Percentiles rank a stretch among this genome's conserved stretches.
Conservation (phyloP, 2,113 vertebrate genomes). For the Erpornis zantholeuca region DNA sequence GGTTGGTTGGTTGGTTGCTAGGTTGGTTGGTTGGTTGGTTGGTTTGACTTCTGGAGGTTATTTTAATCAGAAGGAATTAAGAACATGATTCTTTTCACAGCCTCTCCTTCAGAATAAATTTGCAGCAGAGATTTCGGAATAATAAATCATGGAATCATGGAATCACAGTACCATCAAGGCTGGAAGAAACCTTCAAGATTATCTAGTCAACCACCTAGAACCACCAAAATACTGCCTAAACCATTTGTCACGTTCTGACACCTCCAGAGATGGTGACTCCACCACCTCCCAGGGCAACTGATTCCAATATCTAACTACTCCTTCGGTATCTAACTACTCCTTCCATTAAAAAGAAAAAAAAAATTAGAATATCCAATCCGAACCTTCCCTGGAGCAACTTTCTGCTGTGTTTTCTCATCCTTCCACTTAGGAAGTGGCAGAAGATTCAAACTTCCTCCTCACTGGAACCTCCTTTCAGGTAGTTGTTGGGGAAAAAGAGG, state of each 20-base stretch:
- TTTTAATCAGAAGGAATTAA: neutral
- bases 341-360: neutral
- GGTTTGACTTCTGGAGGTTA: neutral
- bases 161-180: neutral
- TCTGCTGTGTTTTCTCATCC: neutral
- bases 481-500: rapidly evolving
- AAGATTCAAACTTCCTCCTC: neutral
- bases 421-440: neutral
- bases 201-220: neutral
- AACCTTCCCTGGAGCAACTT: neutral
- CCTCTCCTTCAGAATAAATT: neutral
- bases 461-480: neutral
- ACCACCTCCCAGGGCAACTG: neutral
- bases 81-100: neutral
- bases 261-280: neutral
- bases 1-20: neutral
- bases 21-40: neutral
- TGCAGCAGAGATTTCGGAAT: neutral
- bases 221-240: neutral
- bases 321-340: neutral
- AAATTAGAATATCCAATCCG: neutral
- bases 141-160: neutral
- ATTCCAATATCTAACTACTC: neutral
- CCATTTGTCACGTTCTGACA: neutral
- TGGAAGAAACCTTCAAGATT: neutral